phyloP scores from a whole-genome alignment of 2,113 vertebrate species.

The Centropristis striata region DNA sequence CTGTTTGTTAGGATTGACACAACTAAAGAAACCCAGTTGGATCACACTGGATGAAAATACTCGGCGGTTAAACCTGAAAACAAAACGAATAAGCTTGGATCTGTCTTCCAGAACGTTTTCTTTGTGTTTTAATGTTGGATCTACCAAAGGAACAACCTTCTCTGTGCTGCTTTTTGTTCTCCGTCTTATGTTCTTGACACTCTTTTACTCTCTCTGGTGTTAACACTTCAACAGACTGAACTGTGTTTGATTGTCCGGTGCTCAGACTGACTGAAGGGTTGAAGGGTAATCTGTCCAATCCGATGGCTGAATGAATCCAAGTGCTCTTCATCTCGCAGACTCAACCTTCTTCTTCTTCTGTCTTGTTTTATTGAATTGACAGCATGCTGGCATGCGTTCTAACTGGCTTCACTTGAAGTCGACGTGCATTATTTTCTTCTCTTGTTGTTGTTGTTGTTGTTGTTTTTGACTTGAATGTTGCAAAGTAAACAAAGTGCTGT shows the following conservation, averaged over 20 bases:
- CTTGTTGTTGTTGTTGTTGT: slow-evolving; percentile 3
- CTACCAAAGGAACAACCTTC: neutral
- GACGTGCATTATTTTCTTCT: slow-evolving; percentile 56
- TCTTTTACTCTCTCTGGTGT: neutral
- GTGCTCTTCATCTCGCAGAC: slow-evolving; percentile 67
- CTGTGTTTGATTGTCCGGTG: slow-evolving; percentile 37
- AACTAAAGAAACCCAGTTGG: neutral
- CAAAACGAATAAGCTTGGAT: neutral
- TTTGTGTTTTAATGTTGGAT: neutral
- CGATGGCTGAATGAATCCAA: slow-evolving; percentile 38
- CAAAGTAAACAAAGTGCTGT: slow-evolving; percentile 56
- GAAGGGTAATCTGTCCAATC: slow-evolving; percentile 21
- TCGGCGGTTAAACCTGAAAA: neutral
- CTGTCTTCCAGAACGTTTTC: neutral
- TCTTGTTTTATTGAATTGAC: slow-evolving; percentile 6
- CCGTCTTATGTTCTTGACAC: neutral
- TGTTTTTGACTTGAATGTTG: slow-evolving; percentile 19
- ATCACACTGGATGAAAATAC: neutral
- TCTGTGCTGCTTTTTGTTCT: slow-evolving; percentile 8
- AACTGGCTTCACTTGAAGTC: slow-evolving; percentile 67
- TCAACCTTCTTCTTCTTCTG: slow-evolving; percentile 19
- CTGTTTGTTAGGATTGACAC: neutral
- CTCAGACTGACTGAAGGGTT: slow-evolving; percentile 5
- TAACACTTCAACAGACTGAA: neutral
- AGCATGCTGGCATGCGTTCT: slow-evolving; percentile 74